Base-by-base conservation (phyloP, 2,888 invertebrate species). In the Hydrotaea diabolus region DNA sequence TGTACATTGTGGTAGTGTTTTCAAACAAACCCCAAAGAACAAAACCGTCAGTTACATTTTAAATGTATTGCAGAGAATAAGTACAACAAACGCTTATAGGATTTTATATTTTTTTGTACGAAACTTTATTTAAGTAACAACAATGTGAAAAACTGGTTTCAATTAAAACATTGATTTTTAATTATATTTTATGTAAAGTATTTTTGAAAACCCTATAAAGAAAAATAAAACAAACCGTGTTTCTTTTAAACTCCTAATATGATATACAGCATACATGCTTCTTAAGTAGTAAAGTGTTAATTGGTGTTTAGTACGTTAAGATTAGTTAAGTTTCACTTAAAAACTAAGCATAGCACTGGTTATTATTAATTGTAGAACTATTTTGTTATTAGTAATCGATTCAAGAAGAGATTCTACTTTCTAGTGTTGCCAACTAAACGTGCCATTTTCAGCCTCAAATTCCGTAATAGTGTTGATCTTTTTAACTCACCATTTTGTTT, bases 401-500 rank as follows among this genome's bases (percentile, higher is more conserved):
- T 46, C 43, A 13, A 46, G 21, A 46, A 46, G 69, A 69, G 69
- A 69, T 69, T 55, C 81, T 82, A 82, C 43, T 82, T 82, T 82
- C 82, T 82, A 82, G 85, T 74, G 73, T 85, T 82, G 79, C 85
- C 85, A 72, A 85, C 53, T 80, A 87, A 82, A 36, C 85, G 81
- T 80, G 78, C 73, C 77, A 87, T 64, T 85, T 77, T 87, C 82
- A 77, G 81, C 85, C 84, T 86, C 79, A 87, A 84, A 86, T 83
- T 86, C 77, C 80, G 84, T 64, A 86, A 80, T 17, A 87, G 76
- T 77, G 84, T 83, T 64, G 72, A 82, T 73, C 76, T 77, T 86
- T 85, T 87, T 76, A 82, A 87, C 87, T 87, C 87, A 87, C 87
- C 87, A 82, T 84, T 85, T 83, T 84, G 77, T 13, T 69, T 19